phyloP scores from a whole-genome alignment of 2,113 vertebrate genomes.

The Trichechus manatus region DNA sequence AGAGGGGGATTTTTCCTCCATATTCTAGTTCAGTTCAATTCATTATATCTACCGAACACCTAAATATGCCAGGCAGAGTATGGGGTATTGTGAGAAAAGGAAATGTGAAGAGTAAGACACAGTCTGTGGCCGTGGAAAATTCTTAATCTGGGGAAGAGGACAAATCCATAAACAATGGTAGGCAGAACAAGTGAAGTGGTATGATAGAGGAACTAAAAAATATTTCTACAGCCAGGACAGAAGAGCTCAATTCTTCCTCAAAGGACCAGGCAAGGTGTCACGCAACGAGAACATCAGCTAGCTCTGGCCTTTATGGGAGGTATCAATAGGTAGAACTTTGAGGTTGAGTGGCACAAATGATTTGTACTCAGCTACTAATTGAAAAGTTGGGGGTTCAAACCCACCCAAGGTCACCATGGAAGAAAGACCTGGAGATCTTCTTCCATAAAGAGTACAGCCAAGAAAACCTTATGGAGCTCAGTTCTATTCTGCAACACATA shows the following conservation, averaged over 20 bases:
- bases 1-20: neutral
- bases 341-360: neutral
- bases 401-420: neutral
- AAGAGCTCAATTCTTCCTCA: no score
- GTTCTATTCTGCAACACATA: neutral
- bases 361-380: neutral
- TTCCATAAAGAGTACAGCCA: neutral
- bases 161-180: neutral
- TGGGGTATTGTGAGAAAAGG: neutral
- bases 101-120: neutral
- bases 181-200: neutral
- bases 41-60: neutral
- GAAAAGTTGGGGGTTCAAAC: neutral
- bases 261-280: neutral
- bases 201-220: neutral
- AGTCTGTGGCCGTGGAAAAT: neutral
- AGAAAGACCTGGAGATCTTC: neutral
- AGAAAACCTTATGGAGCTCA: neutral
- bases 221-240: no score
- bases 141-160: neutral
- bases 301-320: rapidly evolving
- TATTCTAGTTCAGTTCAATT: neutral
- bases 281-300: rapidly evolving
- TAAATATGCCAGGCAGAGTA: neutral
- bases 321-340: neutral